A percentile compares a stretch with the other conserved stretches of the same genome.
phyloP scores from a whole-genome alignment of 2,797 vertebrate genomes.

The Phaenicophaeus curvirostris region DNA sequence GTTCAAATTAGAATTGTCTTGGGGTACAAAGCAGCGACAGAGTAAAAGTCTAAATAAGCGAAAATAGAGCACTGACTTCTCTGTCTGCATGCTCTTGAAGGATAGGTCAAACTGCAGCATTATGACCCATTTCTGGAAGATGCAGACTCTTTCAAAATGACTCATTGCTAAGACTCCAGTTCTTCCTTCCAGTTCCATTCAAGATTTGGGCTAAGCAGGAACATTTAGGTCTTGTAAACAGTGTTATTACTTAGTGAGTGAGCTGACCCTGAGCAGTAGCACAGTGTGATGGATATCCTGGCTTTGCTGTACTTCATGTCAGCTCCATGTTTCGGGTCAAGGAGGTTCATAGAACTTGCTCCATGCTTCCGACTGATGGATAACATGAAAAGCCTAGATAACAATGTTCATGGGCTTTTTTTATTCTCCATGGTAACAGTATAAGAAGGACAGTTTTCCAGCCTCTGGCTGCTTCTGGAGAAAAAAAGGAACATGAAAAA shows the following conservation, averaged over 20 bases:
- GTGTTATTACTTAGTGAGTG: neutral
- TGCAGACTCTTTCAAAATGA: neutral
- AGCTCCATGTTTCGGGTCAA: neutral
- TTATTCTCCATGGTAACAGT: slow-evolving; percentile 36
- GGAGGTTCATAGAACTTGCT: neutral
- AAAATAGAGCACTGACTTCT: neutral
- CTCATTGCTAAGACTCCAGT: neutral
- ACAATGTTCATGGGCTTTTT: neutral
- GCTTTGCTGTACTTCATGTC: neutral
- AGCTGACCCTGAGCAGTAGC: neutral
- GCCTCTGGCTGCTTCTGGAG: neutral
- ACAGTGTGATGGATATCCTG: neutral
- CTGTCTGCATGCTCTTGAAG: neutral
- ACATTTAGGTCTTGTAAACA: neutral
- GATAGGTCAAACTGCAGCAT: neutral
- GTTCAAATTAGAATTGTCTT: neutral
- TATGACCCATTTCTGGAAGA: neutral
- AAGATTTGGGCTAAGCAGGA: neutral
- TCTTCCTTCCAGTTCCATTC: neutral
- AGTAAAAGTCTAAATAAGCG: neutral
- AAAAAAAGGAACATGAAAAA: neutral
- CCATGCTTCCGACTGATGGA: neutral
- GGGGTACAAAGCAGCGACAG: neutral
- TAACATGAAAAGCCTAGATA: slow-evolving; percentile 31
- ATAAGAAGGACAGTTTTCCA: slow-evolving; percentile 1